phyloP scores from a whole-genome alignment of 1,140 invertebrate species.

The Fopius arisanus region DNA sequence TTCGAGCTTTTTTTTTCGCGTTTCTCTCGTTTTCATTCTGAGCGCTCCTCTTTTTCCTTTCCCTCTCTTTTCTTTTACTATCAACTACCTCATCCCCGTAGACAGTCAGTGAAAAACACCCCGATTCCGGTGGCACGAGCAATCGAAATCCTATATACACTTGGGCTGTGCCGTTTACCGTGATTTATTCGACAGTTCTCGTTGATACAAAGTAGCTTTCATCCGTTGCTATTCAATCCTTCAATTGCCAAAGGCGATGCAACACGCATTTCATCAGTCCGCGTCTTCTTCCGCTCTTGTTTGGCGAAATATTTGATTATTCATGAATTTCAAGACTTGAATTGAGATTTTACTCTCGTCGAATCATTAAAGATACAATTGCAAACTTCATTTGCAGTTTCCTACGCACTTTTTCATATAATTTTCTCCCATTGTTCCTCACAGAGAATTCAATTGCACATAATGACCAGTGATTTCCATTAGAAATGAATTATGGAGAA shows the following conservation, averaged over 20 bases:
- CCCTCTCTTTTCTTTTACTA: not conserved
- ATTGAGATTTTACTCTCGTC: no score
- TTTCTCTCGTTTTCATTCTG: not conserved
- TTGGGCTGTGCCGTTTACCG: constrained; percentile 22
- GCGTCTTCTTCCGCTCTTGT: constrained; percentile 9
- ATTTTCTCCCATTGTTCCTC: no score
- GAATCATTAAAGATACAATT: not conserved
- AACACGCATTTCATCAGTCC: constrained; percentile 32
- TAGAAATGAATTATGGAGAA: no score
- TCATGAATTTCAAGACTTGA: no score
- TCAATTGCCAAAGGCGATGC: not conserved
- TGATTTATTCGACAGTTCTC: constrained; percentile 35
- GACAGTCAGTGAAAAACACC: constrained; percentile 29
- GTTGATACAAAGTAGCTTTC: constrained; percentile 37
- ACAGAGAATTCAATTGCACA: no score
- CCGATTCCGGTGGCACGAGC: not conserved
- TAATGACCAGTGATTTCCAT: no score
- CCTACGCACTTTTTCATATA: not conserved
- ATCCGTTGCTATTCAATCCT: constrained; percentile 12
- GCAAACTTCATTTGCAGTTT: not conserved
- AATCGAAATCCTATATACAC: constrained; percentile 28
- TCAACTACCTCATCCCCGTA: not conserved
- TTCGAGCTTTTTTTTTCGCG: not conserved
- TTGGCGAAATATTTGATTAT: not conserved
- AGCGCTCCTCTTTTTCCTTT: not conserved